phyloP scores from a whole-genome alignment of 2,797 vertebrate species.

The Acanthurus lineatus region DNA sequence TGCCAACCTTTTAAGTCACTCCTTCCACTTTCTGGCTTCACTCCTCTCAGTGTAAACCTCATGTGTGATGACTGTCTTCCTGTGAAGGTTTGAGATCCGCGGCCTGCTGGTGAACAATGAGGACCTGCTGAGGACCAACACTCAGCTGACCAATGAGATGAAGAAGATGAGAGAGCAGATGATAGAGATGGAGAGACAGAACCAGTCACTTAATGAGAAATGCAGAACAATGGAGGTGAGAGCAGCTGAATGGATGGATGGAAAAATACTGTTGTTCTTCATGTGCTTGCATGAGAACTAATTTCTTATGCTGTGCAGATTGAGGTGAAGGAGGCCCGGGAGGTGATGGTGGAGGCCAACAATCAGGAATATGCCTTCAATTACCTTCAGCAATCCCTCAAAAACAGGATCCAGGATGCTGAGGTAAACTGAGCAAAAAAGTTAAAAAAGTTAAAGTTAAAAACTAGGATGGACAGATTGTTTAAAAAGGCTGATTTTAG shows the following conservation, averaged over 20 bases:
- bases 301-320: slow-evolving; percentile 57
- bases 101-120: slow-evolving; percentile 86
- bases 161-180: slow-evolving; percentile 82
- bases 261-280: not conserved
- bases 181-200: slow-evolving; percentile 80
- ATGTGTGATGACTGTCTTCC: not conserved
- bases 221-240: slow-evolving; percentile 82
- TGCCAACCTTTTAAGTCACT: no score
- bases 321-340: slow-evolving; percentile 84
- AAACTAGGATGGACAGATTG: not conserved
- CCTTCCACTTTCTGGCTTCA: no score
- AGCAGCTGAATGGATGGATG: no score
- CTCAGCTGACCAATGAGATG: slow-evolving; percentile 81
- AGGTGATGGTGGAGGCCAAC: slow-evolving; percentile 87
- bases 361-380: slow-evolving; percentile 88
- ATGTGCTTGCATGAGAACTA: not conserved
- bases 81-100: slow-evolving; percentile 84
- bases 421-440: slow-evolving; percentile 73
- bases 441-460: no score
- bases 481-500: not conserved
- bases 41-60: not conserved
- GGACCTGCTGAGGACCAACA: slow-evolving; percentile 84
- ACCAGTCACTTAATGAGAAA: slow-evolving; percentile 70
- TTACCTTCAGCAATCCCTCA: slow-evolving; percentile 86
- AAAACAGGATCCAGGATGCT: slow-evolving; percentile 85